Conservation (phyloP, 1,140 invertebrate genomes). For the Magallana angulata region DNA sequence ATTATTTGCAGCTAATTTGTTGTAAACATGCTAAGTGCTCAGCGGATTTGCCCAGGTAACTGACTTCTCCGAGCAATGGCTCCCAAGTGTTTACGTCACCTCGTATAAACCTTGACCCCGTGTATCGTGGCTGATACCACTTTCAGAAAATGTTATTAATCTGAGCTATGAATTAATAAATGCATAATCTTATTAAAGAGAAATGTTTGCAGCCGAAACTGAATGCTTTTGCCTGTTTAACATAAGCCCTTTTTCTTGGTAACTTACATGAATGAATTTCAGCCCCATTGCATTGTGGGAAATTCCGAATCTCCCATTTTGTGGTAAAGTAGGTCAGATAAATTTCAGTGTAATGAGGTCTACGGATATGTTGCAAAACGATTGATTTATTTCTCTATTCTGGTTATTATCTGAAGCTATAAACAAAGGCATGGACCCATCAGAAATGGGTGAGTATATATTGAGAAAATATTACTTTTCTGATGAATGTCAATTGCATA, state of each 20-base stretch:
- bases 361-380: constrained; percentile 30
- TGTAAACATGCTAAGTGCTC: not conserved
- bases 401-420: constrained; percentile 36
- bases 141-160: not conserved
- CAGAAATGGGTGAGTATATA: constrained; percentile 63
- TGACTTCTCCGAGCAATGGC: constrained; percentile 21
- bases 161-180: too few relatives aligned
- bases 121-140: not conserved
- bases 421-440: constrained; percentile 59
- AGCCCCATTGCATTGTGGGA: constrained; percentile 50
- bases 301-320: constrained; percentile 9
- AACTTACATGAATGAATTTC: not conserved
- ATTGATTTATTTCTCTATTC: constrained; percentile 40
- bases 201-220: too few relatives aligned
- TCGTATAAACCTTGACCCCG: constrained; percentile 15
- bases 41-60: not conserved
- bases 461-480: not conserved
- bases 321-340: constrained; percentile 51
- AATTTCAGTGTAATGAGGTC: constrained; percentile 44
- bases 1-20: not conserved
- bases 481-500: not conserved
- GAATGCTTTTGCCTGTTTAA: too few relatives aligned
- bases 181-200: too few relatives aligned
- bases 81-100: constrained; percentile 35
- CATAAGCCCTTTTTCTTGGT: too few relatives aligned